These are phyloP conservation scores for Dolichopus griseipennis DNA, from an alignment of 2,888 invertebrate genomes.

Conservation along the genomic window DNA sequence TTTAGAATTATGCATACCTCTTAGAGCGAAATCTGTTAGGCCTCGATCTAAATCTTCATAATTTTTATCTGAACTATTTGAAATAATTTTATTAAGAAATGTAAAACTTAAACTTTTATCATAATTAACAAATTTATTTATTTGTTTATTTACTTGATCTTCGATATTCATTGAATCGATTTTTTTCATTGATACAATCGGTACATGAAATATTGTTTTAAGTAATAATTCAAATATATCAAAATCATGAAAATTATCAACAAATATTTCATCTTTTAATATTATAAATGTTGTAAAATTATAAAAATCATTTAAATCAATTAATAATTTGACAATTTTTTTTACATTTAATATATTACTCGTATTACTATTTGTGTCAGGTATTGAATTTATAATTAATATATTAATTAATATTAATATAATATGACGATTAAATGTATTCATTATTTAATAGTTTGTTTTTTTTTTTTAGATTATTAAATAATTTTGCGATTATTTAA, in stretches of 20 bases:
- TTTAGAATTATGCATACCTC: conserved; percentile 11
- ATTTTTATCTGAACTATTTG: too few relatives aligned
- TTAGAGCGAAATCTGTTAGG: not conserved
- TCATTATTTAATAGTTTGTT: too few relatives aligned
- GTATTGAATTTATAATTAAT: not conserved
- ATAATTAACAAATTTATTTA: not conserved
- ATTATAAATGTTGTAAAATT: not conserved
- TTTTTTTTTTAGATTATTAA: too few relatives aligned
- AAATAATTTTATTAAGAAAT: not conserved
- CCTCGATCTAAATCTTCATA: not conserved
- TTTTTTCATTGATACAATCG: not conserved
- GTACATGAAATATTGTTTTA: not conserved
- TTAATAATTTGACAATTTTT: not conserved
- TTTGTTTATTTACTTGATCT: not conserved
- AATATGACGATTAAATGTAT: too few relatives aligned
- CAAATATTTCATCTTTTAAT: not conserved
- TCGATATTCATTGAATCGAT: not conserved
- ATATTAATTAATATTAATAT: not conserved
- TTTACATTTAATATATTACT: not conserved
- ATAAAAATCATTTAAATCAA: not conserved
- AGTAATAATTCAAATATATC: not conserved
- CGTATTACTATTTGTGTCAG: not conserved
- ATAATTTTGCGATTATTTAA: too few relatives aligned
- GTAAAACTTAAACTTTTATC: not conserved
- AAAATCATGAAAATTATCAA: not conserved